Conservation (phyloP, 2,113 vertebrate genomes). For the Nipponia nippon region DNA sequence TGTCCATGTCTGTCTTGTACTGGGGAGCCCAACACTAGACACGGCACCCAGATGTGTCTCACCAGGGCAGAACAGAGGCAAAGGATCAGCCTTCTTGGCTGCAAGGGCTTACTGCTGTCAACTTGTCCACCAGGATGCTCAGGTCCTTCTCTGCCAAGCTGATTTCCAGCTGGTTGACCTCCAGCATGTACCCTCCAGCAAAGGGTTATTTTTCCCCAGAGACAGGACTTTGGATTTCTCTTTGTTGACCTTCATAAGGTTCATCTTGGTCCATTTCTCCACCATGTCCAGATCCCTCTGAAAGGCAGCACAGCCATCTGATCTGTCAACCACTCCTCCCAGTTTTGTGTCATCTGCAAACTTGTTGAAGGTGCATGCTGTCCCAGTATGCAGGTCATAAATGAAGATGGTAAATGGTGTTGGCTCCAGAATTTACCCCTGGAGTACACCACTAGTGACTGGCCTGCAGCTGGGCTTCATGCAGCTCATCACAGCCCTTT, state of each 20-base stretch:
- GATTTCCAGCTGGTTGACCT: not conserved
- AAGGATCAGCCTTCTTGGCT: not conserved
- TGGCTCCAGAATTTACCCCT: not conserved
- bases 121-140: not conserved
- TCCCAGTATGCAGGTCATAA: not conserved
- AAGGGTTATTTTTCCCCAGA: not conserved
- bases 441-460: not conserved
- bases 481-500: not conserved
- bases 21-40: not conserved
- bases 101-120: not conserved
- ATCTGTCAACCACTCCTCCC: not conserved
- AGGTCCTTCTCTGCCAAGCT: not conserved
- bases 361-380: not conserved
- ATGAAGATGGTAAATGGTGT: too few species aligned
- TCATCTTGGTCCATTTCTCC: not conserved
- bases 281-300: not conserved
- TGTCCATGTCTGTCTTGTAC: not conserved
- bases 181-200: not conserved
- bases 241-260: not conserved
- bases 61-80: not conserved
- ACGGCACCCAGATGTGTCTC: not conserved
- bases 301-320: not conserved
- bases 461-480: not conserved
- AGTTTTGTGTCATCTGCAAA: not conserved
- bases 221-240: not conserved